Percentiles rank a stretch among this genome's conserved stretches.
Conservation (phyloP, 2,113 vertebrate genomes). For the Nymphicus hollandicus region DNA sequence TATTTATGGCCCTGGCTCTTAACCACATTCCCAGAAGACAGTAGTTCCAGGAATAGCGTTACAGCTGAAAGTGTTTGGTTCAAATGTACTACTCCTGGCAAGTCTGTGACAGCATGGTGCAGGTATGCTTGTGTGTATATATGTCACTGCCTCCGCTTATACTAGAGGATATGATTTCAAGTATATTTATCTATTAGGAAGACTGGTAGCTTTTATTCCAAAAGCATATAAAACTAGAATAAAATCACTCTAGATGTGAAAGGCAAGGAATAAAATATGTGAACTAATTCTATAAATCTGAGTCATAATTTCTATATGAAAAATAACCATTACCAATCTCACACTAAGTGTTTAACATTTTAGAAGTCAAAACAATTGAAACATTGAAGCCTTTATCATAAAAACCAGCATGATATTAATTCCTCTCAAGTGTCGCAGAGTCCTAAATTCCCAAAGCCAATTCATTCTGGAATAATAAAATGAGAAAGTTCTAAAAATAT, state of each 20-base stretch:
- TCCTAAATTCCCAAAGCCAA: slow-evolving; percentile 19
- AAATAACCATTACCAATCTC: slow-evolving; percentile 66
- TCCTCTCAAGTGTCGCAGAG: slow-evolving; percentile 12
- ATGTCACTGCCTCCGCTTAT: not conserved
- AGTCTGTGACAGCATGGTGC: not conserved
- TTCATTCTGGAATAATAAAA: slow-evolving; percentile 59
- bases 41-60: not conserved
- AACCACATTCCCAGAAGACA: not conserved
- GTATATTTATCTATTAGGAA: not conserved
- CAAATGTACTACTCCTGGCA: not conserved
- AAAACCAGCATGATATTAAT: slow-evolving; percentile 30
- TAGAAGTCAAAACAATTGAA: slow-evolving; percentile 68
- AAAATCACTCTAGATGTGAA: not conserved
- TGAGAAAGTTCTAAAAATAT: slow-evolving; percentile 26
- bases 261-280: slow-evolving; percentile 30
- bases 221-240: slow-evolving; percentile 1
- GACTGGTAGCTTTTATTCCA: not conserved
- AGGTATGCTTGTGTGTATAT: not conserved
- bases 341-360: slow-evolving; percentile 66
- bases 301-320: slow-evolving; percentile 52
- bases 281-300: slow-evolving; percentile 63
- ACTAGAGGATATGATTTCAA: not conserved
- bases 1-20: not conserved
- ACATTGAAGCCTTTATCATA: slow-evolving; percentile 62
- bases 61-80: not conserved